Percentiles rank a stretch among this genome's conserved stretches.
Conservation (phyloP, 2,888 invertebrate genomes). For the Ectropis crepuscularia region DNA sequence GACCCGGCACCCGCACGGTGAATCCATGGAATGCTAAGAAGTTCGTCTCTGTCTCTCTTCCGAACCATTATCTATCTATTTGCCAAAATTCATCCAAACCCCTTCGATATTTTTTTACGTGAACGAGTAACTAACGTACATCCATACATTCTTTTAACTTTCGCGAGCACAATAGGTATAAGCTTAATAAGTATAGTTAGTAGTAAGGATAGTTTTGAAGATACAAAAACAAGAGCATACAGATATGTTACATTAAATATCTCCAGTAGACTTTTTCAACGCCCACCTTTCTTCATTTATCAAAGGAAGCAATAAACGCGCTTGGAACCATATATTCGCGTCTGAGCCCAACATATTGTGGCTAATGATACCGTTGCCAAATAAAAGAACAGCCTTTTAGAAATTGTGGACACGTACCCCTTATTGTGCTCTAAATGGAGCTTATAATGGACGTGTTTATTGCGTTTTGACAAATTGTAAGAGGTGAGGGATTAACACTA, state of each 20-base stretch:
- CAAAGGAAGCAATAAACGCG: slow-evolving; percentile 68
- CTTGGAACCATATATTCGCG: slow-evolving; percentile 62
- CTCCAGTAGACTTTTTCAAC: slow-evolving; percentile 40
- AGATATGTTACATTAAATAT: slow-evolving; percentile 21
- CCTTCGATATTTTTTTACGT: too few species aligned
- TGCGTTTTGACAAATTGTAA: slow-evolving; percentile 52
- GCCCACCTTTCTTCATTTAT: slow-evolving; percentile 65
- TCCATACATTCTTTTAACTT: too few species aligned
- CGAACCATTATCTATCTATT: too few species aligned
- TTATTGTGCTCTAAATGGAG: slow-evolving; percentile 44
- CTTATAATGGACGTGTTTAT: slow-evolving; percentile 54
- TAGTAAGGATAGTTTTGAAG: slow-evolving; percentile 4
- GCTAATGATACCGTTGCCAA: slow-evolving; percentile 67
- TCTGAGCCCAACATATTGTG: slow-evolving; percentile 59
- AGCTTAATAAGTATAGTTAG: too few species aligned
- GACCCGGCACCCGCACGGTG: too few species aligned
- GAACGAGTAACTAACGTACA: too few species aligned
- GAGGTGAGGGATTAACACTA: slow-evolving; percentile 19
- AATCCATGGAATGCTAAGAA: too few species aligned
- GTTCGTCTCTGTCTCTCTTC: too few species aligned
- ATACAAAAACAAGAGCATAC: not conserved
- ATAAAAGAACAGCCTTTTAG: slow-evolving; percentile 61
- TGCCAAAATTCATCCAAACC: too few species aligned
- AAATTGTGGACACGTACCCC: slow-evolving; percentile 58
- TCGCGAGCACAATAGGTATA: too few species aligned